Evolutionary conservation across 1,140 invertebrate genomes (phyloP), one percentile per base, ranked within the genome.

Genomic region (Caenorhabditis tropicalis): DNA sequence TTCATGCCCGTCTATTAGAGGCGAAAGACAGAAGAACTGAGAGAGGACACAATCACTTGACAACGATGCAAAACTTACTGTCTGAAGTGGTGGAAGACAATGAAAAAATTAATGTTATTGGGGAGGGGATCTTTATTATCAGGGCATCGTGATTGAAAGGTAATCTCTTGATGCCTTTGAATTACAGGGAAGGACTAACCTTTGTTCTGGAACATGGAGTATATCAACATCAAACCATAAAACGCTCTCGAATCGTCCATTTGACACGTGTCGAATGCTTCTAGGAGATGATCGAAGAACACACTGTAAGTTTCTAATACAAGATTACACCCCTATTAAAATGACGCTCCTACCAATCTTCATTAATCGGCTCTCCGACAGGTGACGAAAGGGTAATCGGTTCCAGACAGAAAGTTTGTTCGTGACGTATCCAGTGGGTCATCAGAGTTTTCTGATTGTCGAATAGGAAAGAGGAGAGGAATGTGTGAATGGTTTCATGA

Each of bases 171-270:
- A n/a, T n/a, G n/a, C n/a, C n/a, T n/a, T n/a, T n/a, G n/a, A n/a
- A n/a, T n/a, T n/a, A n/a, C n/a, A n/a, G n/a, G n/a, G n/a, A n/a
- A n/a, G n/a, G n/a, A n/a, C n/a, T n/a, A n/a, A 96, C 97, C 96
- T 94, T 94, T 93, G 93, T 99, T 99, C 91, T 96, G 95, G 81
- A 95, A 95, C 90, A 99, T 94, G 21, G 96, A 96, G 92, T 97
- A 97, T 1, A 99, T 93, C 60, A 99, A 93, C 91, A 96, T 96
- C 10, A 99, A 92, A 0, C 95, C 94, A 92, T 98, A 96, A 65
- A 99, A 92, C 0, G 96, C 94, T 46, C 95, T 94, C 92, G 98
- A 98, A 93, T 99, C 97, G 92, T 98, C 98, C 95, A 6, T 92
- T 93, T 91, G 96, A 96, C 89, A 95, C 94, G 82, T 96, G 56